These are phyloP conservation scores for Scaeva pyrastri DNA, from an alignment of 2,888 invertebrate species.

Conservation along the genomic window DNA sequence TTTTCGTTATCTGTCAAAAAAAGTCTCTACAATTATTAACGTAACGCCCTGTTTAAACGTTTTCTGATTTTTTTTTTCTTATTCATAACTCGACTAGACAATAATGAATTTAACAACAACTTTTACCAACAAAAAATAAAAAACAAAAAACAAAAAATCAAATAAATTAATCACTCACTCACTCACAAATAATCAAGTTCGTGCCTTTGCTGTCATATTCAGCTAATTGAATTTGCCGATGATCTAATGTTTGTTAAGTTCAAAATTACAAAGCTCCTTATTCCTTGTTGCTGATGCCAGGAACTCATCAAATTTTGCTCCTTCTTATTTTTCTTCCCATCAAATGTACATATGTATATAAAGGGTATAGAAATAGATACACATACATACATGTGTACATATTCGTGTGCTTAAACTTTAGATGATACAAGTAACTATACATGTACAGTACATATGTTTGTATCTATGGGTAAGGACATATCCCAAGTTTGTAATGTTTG, in stretches of 20 bases:
- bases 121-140: no score
- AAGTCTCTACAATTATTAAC: no score
- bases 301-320: constrained; percentile 12
- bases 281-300: neutral
- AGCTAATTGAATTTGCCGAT: constrained; percentile 64
- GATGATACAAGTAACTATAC: neutral
- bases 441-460: neutral
- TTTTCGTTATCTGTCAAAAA: no score
- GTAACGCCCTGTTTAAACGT: constrained; percentile 5
- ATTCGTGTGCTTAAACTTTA: no score
- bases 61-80: no score
- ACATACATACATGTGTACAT: no score
- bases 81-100: neutral
- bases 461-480: neutral
- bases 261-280: neutral
- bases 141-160: no score
- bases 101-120: neutral
- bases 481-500: constrained; percentile 7
- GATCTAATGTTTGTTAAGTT: constrained; percentile 2
- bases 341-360: neutral
- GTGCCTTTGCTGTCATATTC: constrained; percentile 59
- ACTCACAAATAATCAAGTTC: constrained; percentile 39
- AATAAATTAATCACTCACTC: constrained; percentile 23
- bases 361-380: neutral
- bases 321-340: neutral